phyloP scores from a whole-genome alignment of 2,797 vertebrate species.

The Acipenser ruthenus region DNA sequence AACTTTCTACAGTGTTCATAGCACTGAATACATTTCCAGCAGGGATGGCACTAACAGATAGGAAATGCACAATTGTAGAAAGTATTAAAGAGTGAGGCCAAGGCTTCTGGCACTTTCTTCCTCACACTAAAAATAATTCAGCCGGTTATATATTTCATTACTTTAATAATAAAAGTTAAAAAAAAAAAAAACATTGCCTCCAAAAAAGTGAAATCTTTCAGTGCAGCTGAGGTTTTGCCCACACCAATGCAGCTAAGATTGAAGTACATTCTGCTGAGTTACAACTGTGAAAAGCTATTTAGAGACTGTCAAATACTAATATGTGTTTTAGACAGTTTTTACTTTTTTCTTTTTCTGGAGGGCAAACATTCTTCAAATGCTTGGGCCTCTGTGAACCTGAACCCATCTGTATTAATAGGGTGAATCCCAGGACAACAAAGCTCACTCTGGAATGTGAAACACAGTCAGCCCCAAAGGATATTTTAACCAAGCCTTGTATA shows the following conservation, averaged over 20 bases:
- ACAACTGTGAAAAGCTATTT: no score
- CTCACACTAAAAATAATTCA: constrained; percentile 32
- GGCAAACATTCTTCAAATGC: neutral
- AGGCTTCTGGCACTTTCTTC: constrained; percentile 34
- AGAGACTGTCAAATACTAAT: neutral
- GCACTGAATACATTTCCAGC: constrained; percentile 52
- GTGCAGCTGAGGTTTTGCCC: no score
- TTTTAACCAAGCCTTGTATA: no score
- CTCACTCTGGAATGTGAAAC: neutral
- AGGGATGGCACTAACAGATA: constrained; percentile 65
- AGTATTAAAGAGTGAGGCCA: constrained; percentile 54
- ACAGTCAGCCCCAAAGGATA: no score
- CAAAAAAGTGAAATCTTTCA: neutral
- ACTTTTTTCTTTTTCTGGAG: neutral
- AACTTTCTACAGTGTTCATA: constrained; percentile 59
- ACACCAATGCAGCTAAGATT: neutral
- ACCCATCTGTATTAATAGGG: neutral
- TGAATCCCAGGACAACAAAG: neutral
- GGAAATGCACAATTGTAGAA: constrained; percentile 50
- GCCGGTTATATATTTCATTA: no score
- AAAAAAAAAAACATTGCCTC: neutral
- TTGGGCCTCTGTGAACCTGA: neutral
- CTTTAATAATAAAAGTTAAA: neutral
- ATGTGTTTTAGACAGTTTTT: neutral
- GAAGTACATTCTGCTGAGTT: neutral